Evolutionary conservation across 2,888 invertebrate species (phyloP), one percentile per base, ranked within the genome.

Genomic region (Harmothoe impar): DNA sequence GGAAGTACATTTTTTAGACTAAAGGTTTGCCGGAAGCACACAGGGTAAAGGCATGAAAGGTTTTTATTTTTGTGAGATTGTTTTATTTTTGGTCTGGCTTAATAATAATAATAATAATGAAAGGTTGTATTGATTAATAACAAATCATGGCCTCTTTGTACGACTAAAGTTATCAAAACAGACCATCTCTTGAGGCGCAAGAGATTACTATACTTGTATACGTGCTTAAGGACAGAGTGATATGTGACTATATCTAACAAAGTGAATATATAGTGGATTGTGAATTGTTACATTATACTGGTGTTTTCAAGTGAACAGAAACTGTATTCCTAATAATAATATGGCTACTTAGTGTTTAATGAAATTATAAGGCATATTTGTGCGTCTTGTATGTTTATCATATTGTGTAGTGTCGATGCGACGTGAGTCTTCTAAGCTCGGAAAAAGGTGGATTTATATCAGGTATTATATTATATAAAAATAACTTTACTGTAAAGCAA

Each of bases 1-100:
- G 33, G 43, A 35, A 15, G 23, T 81, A 20, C 20, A 33, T 81
- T 81, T 81, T 81, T 81, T 81, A 29, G 72, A 29, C 5, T 15
- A 7, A n/a, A 81, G n/a, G 20, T 15, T 86, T 86, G 56, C 25
- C 52, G 86, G 56, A 56, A 86, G 86, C 86, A 54, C 56, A 86
- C 86, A 86, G 86, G 86, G 86, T 86, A 86, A 86, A 56, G 56
- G 56, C 25, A 56, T 54, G 86, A 54, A 54, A 86, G 86, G 54
- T 52, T 54, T 12, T 52, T 54, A 86, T 86, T 86, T 86, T 84
- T 54, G 86, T 86, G 86, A 52, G 86, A 86, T 86, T 43, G 43
- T 43, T 43, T 43, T 86, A 3, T 23, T 86, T 86, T 86, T 86
- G 86, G 56, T 54, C 54, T 56, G 86, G 52, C 54, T 56, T 56